Evolutionary conservation across 2,888 invertebrate genomes (phyloP).

Genomic region (Himalopsyche kuldschensis): DNA sequence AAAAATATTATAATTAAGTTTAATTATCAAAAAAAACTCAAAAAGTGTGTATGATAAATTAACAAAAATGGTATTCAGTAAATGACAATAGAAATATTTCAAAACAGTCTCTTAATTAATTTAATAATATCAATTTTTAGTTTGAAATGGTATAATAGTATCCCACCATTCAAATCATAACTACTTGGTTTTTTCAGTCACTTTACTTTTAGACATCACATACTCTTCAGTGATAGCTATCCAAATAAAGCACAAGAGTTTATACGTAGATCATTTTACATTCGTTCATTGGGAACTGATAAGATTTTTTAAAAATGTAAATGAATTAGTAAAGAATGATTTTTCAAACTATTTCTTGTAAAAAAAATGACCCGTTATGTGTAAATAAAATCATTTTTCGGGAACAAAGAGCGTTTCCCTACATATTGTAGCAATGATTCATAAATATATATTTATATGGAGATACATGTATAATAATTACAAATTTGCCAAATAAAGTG

Average conservation of each 20-base stretch:
- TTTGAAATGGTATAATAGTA: neutral
- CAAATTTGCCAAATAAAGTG: constrained; percentile 39
- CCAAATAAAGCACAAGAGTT: neutral
- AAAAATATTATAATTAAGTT: neutral
- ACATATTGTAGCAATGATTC: constrained; percentile 21
- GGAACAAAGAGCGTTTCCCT: constrained; percentile 10
- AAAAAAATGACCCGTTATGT: neutral
- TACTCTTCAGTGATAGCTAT: neutral
- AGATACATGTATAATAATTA: constrained; percentile 34
- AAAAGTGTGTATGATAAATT: neutral
- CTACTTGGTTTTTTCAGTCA: neutral
- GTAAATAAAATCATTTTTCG: constrained; percentile 20
- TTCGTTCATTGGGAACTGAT: neutral
- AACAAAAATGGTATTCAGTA: neutral
- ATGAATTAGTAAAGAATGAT: neutral
- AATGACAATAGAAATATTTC: neutral
- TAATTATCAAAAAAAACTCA: neutral
- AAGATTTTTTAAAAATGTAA: neutral
- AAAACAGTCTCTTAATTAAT: neutral
- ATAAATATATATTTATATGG: constrained; percentile 36
- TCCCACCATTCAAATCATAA: neutral
- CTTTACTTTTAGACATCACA: neutral
- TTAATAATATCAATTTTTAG: neutral
- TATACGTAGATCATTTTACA: neutral
- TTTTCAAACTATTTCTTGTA: constrained; percentile 7